These are phyloP conservation scores for Archivesica marissinica DNA, from an alignment of 1,140 invertebrate species.

Conservation along the genomic window DNA sequence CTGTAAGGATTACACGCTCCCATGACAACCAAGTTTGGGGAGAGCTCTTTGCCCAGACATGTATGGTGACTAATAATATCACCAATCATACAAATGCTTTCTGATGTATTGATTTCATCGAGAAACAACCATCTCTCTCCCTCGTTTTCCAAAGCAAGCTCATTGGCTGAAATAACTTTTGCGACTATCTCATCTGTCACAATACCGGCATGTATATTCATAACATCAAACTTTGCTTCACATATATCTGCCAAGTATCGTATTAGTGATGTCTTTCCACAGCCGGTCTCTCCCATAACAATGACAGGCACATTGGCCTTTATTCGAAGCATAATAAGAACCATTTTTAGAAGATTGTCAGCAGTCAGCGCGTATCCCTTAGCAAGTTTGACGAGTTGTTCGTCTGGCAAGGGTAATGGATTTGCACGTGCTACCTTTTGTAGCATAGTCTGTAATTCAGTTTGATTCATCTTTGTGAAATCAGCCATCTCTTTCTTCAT, in stretches of 20 bases:
- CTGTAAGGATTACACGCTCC: constrained; percentile 75
- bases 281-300: constrained; percentile 81
- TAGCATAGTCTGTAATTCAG: constrained; percentile 59
- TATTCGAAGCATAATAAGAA: constrained; percentile 67
- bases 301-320: constrained; percentile 73
- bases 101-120: constrained; percentile 74
- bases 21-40: constrained; percentile 67
- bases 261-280: constrained; percentile 75
- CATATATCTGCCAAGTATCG: constrained; percentile 63
- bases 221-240: constrained; percentile 54
- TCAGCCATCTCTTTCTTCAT: constrained; percentile 63
- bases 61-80: constrained; percentile 69
- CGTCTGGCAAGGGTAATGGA: background rate
- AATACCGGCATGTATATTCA: constrained; percentile 71
- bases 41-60: constrained; percentile 55
- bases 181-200: constrained; percentile 45
- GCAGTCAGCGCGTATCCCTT: constrained; percentile 69
- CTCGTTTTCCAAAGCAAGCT: constrained; percentile 10
- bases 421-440: constrained; percentile 54
- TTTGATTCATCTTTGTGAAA: constrained; percentile 40
- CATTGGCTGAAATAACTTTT: constrained; percentile 25
- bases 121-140: constrained; percentile 64
- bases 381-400: constrained; percentile 28
- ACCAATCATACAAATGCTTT: constrained; percentile 66
- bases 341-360: constrained; percentile 74